These are phyloP conservation scores for Zeugodacus cucurbitae DNA, from an alignment of 1,140 invertebrate species.

Conservation along the genomic window DNA sequence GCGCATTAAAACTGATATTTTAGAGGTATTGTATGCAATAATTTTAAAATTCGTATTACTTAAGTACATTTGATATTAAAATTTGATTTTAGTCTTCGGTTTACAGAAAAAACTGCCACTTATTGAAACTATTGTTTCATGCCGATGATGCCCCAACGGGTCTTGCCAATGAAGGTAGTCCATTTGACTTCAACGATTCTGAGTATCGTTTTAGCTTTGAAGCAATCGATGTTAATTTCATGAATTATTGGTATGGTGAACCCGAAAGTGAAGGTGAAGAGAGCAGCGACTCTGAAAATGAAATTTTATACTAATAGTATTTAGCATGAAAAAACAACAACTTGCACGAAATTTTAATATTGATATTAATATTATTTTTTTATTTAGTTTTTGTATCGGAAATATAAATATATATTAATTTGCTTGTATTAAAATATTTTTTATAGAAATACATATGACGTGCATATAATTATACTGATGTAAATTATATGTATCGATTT, in stretches of 20 bases:
- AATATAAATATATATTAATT: too few species aligned
- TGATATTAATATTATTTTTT: background rate
- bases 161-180: background rate
- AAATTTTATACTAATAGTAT: background rate
- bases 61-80: background rate
- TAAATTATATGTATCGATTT: too few species aligned
- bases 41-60: background rate
- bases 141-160: background rate
- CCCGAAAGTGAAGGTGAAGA: background rate
- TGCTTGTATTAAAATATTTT: too few species aligned
- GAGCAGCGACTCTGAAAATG: background rate
- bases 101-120: background rate
- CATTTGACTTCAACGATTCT: background rate
- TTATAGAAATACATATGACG: too few species aligned
- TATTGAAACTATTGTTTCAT: constrained; percentile 4
- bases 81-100: background rate
- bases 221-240: background rate
- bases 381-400: too few species aligned
- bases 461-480: too few species aligned
- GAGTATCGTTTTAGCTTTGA: background rate
- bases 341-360: background rate
- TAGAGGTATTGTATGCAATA: background rate
- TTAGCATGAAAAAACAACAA: background rate
- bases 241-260: background rate
- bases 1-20: background rate